Conservation (phyloP, 1,140 invertebrate species). For the Lucilia sericata region DNA sequence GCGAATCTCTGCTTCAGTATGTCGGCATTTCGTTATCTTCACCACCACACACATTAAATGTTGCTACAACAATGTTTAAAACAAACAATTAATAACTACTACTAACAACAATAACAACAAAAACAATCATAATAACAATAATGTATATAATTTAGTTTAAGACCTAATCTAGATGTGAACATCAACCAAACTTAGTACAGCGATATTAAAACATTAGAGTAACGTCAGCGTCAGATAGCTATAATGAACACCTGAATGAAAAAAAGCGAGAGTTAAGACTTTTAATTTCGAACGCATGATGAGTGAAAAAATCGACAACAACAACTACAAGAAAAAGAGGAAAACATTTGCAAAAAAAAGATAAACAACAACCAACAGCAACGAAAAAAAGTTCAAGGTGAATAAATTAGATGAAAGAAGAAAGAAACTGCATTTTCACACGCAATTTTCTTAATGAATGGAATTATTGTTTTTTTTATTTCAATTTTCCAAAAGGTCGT, state of each 20-base stretch:
- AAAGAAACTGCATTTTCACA: constrained; percentile 45
- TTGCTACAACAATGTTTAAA: background rate
- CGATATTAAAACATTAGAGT: background rate
- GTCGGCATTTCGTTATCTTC: background rate
- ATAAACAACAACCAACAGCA: background rate
- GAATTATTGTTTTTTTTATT: background rate
- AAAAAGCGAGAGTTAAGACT: background rate
- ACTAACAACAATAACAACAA: background rate
- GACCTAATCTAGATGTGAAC: background rate
- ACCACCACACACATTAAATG: background rate
- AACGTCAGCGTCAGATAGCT: background rate
- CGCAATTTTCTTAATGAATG: constrained; percentile 45
- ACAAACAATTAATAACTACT: background rate
- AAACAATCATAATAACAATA: background rate
- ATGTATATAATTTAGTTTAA: background rate
- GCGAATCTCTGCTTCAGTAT: background rate
- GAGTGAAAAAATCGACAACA: background rate
- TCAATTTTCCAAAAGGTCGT: constrained; percentile 22
- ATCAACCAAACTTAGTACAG: background rate
- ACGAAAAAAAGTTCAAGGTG: constrained; percentile 46
- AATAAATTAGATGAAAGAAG: constrained; percentile 35
- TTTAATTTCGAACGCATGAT: constrained; percentile 8
- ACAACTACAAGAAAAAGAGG: background rate
- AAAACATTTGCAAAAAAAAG: background rate
- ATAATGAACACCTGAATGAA: background rate